phyloP scores from a whole-genome alignment of 2,113 vertebrate genomes.

The Aspidoscelis tigris region DNA sequence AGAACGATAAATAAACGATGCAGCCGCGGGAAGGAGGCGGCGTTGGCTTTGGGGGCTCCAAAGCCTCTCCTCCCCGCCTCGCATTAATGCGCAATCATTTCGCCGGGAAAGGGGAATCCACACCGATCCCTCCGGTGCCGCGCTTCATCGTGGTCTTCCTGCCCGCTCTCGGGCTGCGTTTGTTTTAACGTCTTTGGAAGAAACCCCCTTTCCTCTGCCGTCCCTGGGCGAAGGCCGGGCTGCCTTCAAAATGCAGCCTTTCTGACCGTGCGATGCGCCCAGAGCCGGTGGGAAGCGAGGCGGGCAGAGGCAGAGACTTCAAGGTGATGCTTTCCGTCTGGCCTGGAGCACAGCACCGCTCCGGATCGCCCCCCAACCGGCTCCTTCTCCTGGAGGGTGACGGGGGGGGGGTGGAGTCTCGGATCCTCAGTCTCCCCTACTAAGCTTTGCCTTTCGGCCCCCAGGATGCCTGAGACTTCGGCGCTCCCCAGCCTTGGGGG shows the following conservation, averaged over 20 bases:
- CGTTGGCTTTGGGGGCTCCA: not conserved
- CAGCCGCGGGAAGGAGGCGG: not conserved
- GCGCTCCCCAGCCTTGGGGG: not conserved
- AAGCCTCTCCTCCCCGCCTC: not conserved
- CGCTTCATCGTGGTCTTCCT: not conserved
- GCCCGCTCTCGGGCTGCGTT: not conserved
- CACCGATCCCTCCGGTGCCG: not conserved
- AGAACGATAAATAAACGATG: not conserved
- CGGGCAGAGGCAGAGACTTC: not conserved
- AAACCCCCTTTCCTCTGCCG: no score
- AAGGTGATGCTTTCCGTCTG: not conserved
- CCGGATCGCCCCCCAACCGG: no score
- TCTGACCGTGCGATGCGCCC: no score
- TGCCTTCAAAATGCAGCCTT: not conserved
- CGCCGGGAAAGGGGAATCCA: not conserved
- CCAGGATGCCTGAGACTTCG: no score
- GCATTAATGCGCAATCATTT: not conserved
- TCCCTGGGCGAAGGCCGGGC: not conserved
- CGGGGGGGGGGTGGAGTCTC: no score
- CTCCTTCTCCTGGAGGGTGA: not conserved
- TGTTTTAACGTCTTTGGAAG: not conserved
- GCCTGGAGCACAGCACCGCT: not conserved
- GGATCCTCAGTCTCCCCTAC: not conserved
- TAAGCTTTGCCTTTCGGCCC: not conserved
- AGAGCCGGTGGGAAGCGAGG: not conserved